Evolutionary conservation across 2,888 invertebrate species (phyloP), one percentile per base, ranked within the genome.

Genomic region (Apoda limacodes): DNA sequence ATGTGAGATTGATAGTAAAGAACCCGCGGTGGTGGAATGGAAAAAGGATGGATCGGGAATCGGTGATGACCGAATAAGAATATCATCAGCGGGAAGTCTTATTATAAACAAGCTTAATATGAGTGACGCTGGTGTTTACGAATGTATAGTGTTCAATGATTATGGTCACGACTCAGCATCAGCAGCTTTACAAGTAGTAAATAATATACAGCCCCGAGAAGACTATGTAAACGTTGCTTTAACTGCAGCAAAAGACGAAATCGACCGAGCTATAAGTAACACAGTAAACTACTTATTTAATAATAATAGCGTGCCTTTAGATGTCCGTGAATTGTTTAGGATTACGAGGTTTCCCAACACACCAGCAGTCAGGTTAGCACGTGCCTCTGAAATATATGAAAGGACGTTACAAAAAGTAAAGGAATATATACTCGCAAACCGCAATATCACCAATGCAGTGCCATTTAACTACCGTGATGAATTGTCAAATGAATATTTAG

Each of bases 331-430:
- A 42, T 80, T 94, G 0, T 88, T 93, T 51, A 82, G 88, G 45
- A 76, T 93, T 9, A 87, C 92, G 30, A 84, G 93, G 27, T 97
- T 91, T 58, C 97, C 97, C 0, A 89, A 92, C 46, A 92, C 91
- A 0, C 88, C 91, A 30, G 92, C 91, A 58, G 68, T 96, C 35
- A 92, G 94, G 59, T 72, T 96, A 22, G 96, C 96, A 0, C 84
- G 94, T 36, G 93, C 98, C 0, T 94, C 97, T 0, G 98, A 99
- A 81, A 89, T 98, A 41, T 98, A 97, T 61, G 98, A 99, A 66
- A 84, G 95, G 47, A 91, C 97, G 0, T 76, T 98, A 40, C 86
- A 91, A 5, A 92, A 95, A 52, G 90, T 99, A 3, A 85, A 90
- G 43, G 86, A 86, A 37, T 92, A 92, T 56, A 88, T 95, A 3